Evolutionary conservation across 1,140 invertebrate species (phyloP), one percentile per base, ranked within the genome.

Genomic region (Phenacoccus solenopsis): DNA sequence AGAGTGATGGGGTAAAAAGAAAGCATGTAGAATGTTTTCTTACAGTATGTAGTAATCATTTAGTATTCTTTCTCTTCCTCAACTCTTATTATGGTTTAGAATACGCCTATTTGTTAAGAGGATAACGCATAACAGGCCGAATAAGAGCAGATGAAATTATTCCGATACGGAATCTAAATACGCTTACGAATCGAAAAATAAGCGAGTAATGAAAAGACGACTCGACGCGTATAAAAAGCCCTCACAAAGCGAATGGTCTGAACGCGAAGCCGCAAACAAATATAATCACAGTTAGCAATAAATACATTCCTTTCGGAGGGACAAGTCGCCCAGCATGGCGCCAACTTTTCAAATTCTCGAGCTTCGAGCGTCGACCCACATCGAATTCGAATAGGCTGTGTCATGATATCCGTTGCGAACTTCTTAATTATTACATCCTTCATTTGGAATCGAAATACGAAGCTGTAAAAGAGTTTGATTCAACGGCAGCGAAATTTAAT

Each of bases 201-300:
- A n/a, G n/a, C n/a, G n/a, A n/a, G n/a, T n/a, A n/a, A n/a, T n/a
- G n/a, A 32, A 32, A 32, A 13, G 13, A 32, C 30, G 30, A 32
- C 30, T 32, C 13, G 5, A 13, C 5, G 30, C 5, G 13, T 32
- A 49, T 16, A 49, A 49, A 49, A 49, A 49, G 20, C 38, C 4
- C 20, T 2, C 5, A 49, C 38, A 5, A 13, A 13, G 30, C n/a
- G n/a, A n/a, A n/a, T n/a, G n/a, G n/a, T n/a, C n/a, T n/a, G 38
- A 49, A 49, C 38, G 38, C 20, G 38, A 49, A 49, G 20, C 38
- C 38, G 38, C 38, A 49, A 49, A 49, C 38, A 49, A 49, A 49
- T 49, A n/a, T 49, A 49, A 49, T 49, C 38, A 49, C 38, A 49
- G 38, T 49, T 49, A n/a, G 38, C 38, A 49, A 49, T 49, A 49